phyloP scores from a whole-genome alignment of 2,797 vertebrate genomes.

The Labroides dimidiatus region DNA sequence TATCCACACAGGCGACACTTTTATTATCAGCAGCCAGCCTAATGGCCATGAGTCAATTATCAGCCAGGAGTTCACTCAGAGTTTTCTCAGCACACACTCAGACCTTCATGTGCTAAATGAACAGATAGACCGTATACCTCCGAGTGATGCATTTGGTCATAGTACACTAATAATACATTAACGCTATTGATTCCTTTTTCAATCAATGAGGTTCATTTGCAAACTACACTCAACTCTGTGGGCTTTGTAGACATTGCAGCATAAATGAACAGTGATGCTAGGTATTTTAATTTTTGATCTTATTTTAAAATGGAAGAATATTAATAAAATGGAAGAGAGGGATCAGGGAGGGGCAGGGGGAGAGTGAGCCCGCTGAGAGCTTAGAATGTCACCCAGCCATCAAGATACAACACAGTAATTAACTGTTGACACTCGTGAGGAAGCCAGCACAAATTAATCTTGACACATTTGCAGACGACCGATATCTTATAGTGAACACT shows the following conservation, averaged over 20 bases:
- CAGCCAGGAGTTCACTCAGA: conserved; percentile 83
- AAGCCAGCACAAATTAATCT: conserved; percentile 99
- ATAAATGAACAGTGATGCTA: conserved; percentile 84
- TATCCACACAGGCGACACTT: conserved; percentile 82
- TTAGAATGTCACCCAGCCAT: conserved; percentile 99
- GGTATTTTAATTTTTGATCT: conserved; percentile 89
- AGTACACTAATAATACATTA: conserved; percentile 86
- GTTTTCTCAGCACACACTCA: conserved; percentile 76
- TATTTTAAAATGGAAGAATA: conserved; percentile 85
- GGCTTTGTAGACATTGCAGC: conserved; percentile 88
- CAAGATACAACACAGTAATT: conserved; percentile 99
- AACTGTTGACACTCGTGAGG: conserved; percentile 99
- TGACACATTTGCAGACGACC: conserved; percentile 99
- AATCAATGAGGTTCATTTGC: conserved; percentile 87
- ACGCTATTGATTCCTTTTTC: conserved; percentile 80
- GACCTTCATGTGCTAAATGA: conserved; percentile 74
- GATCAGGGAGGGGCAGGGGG: conserved; percentile 65
- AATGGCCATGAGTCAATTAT: conserved; percentile 86
- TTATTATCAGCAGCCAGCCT: conserved; percentile 84
- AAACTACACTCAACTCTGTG: conserved; percentile 62
- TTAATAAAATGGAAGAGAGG: conserved; percentile 84
- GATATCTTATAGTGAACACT: conserved; percentile 99
- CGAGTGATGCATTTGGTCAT: conserved; percentile 80
- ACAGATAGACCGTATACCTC: conserved; percentile 73
- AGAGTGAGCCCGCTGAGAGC: conserved; percentile 87